Percentiles rank a stretch among this genome's conserved stretches.
Conservation (phyloP, 2,113 vertebrate genomes). For the Hoplias malabaricus region DNA sequence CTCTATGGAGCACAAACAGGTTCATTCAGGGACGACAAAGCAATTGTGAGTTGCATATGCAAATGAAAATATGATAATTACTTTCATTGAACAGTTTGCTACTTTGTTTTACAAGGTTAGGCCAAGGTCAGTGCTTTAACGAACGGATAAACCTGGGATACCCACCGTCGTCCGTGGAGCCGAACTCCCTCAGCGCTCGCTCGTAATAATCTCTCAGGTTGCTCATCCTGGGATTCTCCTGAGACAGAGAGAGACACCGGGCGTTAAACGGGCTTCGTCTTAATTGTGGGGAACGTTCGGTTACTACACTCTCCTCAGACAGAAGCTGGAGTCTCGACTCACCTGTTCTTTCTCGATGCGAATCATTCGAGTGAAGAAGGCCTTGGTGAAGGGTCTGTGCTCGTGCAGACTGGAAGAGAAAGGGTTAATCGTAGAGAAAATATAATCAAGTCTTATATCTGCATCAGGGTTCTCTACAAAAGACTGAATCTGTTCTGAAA, state of each 20-base stretch:
- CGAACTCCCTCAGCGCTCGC: slow-evolving; percentile 90
- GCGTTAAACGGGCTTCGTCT: no score
- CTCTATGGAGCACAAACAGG: no score
- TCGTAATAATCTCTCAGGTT: slow-evolving; percentile 90
- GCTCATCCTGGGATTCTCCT: slow-evolving; percentile 85
- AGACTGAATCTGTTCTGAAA: no score
- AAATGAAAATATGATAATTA: no score
- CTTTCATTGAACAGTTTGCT: no score
- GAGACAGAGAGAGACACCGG: slow-evolving; percentile 5
- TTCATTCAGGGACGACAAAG: no score
- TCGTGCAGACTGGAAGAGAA: slow-evolving; percentile 81
- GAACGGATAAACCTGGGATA: no score
- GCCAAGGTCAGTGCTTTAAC: no score
- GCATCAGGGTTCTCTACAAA: no score
- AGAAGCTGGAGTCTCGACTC: slow-evolving; percentile 51
- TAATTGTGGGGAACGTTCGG: neutral
- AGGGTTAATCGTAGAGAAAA: neutral
- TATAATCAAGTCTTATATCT: no score
- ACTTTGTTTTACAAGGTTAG: no score
- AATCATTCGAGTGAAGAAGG: slow-evolving; percentile 91
- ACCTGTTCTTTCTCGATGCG: slow-evolving; percentile 93
- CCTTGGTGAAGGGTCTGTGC: slow-evolving; percentile 82
- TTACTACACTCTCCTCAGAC: neutral
- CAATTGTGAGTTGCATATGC: no score
- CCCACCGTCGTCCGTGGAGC: slow-evolving; percentile 83